phyloP scores from a whole-genome alignment of 1,140 invertebrate genomes.

The Dendrolimus punctatus region DNA sequence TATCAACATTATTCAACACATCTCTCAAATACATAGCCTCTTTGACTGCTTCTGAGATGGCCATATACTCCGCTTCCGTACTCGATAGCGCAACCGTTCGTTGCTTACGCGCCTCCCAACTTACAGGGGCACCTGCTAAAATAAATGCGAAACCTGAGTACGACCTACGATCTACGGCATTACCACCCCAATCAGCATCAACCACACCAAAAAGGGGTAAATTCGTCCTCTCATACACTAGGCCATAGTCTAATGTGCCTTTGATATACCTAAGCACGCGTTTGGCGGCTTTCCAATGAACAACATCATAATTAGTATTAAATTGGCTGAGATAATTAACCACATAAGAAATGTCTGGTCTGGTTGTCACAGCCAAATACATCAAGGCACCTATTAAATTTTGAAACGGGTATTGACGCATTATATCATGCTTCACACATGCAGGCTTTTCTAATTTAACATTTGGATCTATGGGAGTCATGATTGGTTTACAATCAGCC shows the following conservation, averaged over 20 bases:
- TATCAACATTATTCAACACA: conserved; percentile 10
- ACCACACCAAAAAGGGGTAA: conserved; percentile 23
- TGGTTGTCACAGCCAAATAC: conserved; percentile 35
- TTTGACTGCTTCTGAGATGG: too few relatives aligned
- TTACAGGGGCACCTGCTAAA: conserved; percentile 15
- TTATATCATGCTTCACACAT: conserved; percentile 10
- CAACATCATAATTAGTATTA: conserved; percentile 21
- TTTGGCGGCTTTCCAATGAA: conserved; percentile 23
- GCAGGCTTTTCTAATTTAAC: conserved; percentile 13
- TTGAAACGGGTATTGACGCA: conserved; percentile 12
- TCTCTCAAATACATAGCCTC: conserved; percentile 11
- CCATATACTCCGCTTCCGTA: too few relatives aligned
- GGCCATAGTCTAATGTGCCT: conserved; percentile 20
- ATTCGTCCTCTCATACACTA: conserved; percentile 14
- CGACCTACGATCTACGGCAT: conserved; percentile 30
- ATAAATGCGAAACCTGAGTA: conserved; percentile 31
- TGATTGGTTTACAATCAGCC: conserved; percentile 12
- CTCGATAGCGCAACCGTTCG: conserved; percentile 11
- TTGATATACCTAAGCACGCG: conserved; percentile 33
- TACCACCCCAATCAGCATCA: conserved; percentile 40
- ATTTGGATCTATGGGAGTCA: conserved; percentile 11
- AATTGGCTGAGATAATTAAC: conserved; percentile 33
- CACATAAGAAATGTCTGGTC: conserved; percentile 41
- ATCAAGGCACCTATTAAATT: conserved; percentile 46
- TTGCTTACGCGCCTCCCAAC: conserved; percentile 21